Conservation (phyloP, 2,113 vertebrate species). For the Dendrocopos noguchii region DNA sequence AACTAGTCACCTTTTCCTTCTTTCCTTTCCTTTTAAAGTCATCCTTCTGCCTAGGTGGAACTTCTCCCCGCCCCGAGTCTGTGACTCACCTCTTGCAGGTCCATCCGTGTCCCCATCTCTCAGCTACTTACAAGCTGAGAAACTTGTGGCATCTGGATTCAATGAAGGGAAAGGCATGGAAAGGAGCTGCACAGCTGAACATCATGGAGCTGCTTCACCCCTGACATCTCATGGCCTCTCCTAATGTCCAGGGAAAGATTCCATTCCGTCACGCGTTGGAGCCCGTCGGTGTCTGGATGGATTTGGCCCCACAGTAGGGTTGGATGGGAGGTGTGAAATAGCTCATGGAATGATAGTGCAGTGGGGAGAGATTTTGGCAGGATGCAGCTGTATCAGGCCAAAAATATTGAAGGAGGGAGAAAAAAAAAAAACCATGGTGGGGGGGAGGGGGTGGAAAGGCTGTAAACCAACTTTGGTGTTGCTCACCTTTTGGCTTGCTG, state of each 20-base stretch:
- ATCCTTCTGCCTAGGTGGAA: too few species aligned
- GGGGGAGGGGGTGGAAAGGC: too few species aligned
- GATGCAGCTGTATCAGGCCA: neutral
- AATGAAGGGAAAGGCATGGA: neutral
- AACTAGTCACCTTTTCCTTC: neutral
- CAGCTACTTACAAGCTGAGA: neutral
- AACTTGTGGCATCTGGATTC: constrained; percentile 11
- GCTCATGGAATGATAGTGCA: constrained; percentile 1
- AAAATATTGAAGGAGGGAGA: neutral
- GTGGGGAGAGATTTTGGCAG: neutral
- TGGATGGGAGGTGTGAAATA: constrained; percentile 35
- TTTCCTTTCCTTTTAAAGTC: too few species aligned
- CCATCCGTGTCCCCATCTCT: neutral
- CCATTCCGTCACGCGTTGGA: neutral
- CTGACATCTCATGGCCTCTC: neutral
- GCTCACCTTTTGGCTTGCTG: neutral
- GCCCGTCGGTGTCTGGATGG: neutral
- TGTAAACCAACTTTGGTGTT: neutral
- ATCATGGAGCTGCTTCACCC: neutral
- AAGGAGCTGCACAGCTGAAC: constrained; percentile 25
- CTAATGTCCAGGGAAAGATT: constrained; percentile 1
- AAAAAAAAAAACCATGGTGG: neutral
- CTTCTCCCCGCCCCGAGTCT: neutral
- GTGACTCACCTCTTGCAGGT: neutral
- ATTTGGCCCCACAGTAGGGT: neutral